Evolutionary conservation across 2,113 vertebrate species (phyloP), one percentile per base, ranked within the genome.

Genomic region (Microcebus jonahi): DNA sequence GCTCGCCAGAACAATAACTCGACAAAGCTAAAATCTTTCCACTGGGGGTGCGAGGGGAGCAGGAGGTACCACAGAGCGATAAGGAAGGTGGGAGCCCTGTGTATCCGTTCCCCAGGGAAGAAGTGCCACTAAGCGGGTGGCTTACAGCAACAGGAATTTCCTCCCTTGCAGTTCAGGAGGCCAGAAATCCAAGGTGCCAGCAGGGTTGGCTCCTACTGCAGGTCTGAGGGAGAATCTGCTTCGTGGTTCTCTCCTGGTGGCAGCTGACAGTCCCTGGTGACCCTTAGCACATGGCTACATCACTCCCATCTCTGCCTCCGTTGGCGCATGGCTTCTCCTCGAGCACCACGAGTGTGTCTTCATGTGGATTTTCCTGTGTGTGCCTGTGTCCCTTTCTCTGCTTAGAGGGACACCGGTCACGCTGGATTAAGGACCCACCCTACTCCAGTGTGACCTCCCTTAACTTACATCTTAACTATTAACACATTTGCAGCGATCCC

Each of bases 21-120:
- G 4, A 90, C n/a, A 61, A 57, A 90, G 65, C 5, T 9, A 14
- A 23, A 10, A 5, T 15, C 61, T 55, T 13, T 45, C 21, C 14
- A 0, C 27, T 4, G 39, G 50, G 18, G 21, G 5, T 3, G 50
- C 0, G 4, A 85, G 70, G 39, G 39, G 1, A 59, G 27, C 23
- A 5, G 5, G 3, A 10, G 15, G 34, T 17, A 27, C 42, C 34
- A 18, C 9, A 17, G 21, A 61, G 29, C 53, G 12, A 31, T 4
- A n/a, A 55, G 15, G 4, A 3, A 9, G 4, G 29, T n/a, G 31
- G 50, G 50, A 27, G 7, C 10, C 23, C 10, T 3, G 31, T 23
- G 8, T 11, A 7, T 20, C 6, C 27, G 8, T 14, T 53, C 57
- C 50, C 53, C 8, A 7, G 1, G 11, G 36, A 83, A 45, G 17